Percentiles rank a stretch among this genome's conserved stretches.
Evolutionary conservation across 2,888 invertebrate species (phyloP).

Genomic region (Cactoblastis cactorum): DNA sequence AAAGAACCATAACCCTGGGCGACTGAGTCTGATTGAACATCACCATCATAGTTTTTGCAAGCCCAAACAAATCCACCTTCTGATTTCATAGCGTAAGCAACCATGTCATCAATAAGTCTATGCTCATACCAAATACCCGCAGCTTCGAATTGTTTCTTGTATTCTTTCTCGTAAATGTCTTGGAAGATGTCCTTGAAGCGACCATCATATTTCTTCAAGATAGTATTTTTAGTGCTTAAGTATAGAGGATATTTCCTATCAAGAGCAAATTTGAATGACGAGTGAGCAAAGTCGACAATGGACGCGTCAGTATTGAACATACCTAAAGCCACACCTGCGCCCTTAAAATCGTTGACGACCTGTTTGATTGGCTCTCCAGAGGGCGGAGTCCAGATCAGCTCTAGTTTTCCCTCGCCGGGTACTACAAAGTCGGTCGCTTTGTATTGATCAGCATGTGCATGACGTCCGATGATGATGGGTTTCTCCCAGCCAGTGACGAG

Average conservation of each 20-base stretch:
- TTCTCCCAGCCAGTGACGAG: conserved; percentile 96
- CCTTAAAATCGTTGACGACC: conserved; percentile 91
- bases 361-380: conserved; percentile 83
- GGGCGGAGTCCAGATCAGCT: conserved; percentile 88
- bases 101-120: conserved; percentile 99
- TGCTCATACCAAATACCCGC: conserved; percentile 98
- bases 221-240: conserved; percentile 97
- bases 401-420: conserved; percentile 92
- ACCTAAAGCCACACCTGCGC: conserved; percentile 93
- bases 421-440: conserved; percentile 98
- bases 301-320: conserved; percentile 98
- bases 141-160: conserved; percentile 90
- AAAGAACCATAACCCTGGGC: conserved; percentile 98
- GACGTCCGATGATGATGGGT: conserved; percentile 98
- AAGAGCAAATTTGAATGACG: conserved; percentile 95
- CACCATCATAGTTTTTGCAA: conserved; percentile 99
- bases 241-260: conserved; percentile 92
- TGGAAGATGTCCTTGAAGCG: conserved; percentile 98
- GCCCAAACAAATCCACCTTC: conserved; percentile 99
- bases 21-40: conserved; percentile 98
- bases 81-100: conserved; percentile 98
- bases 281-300: conserved; percentile 95
- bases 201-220: conserved; percentile 97
- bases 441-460: conserved; percentile 98
- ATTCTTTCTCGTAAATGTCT: conserved; percentile 93